A percentile compares a stretch with the other conserved stretches of the same genome.
Conservation (phyloP, 2,797 vertebrate species). For the Fundulus diaphanus region DNA sequence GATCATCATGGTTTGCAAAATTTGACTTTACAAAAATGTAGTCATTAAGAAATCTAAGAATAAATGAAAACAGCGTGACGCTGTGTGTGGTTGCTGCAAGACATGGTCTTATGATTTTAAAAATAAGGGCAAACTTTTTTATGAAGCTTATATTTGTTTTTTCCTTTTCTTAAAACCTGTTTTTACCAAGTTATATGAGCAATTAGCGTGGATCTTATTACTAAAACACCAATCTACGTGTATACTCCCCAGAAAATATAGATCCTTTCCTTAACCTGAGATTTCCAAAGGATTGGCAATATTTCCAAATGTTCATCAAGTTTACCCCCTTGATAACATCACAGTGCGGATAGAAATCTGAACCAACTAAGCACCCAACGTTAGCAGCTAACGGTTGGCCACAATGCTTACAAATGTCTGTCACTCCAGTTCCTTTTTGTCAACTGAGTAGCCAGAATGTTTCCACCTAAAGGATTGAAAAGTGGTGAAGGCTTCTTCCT, state of each 20-base stretch:
- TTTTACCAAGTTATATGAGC: background rate
- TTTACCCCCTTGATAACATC: no score
- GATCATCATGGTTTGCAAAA: background rate
- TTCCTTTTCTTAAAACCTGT: no score
- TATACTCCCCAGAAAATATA: background rate
- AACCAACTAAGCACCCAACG: no score
- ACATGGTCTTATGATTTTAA: background rate
- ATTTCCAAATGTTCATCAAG: background rate
- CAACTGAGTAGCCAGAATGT: no score
- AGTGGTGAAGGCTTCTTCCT: no score
- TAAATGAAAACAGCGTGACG: background rate
- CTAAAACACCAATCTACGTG: background rate
- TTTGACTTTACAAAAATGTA: background rate
- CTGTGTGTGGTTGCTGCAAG: background rate
- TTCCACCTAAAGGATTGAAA: no score
- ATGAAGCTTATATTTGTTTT: background rate
- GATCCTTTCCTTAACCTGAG: background rate
- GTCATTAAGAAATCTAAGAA: background rate
- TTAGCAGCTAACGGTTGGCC: no score
- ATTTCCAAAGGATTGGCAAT: background rate
- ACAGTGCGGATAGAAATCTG: no score
- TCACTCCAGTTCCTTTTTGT: no score
- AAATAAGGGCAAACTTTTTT: background rate
- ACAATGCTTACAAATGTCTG: no score
- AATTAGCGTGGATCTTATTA: background rate